Conservation (phyloP, 2,888 invertebrate species). For the Microctonus brassicae region DNA sequence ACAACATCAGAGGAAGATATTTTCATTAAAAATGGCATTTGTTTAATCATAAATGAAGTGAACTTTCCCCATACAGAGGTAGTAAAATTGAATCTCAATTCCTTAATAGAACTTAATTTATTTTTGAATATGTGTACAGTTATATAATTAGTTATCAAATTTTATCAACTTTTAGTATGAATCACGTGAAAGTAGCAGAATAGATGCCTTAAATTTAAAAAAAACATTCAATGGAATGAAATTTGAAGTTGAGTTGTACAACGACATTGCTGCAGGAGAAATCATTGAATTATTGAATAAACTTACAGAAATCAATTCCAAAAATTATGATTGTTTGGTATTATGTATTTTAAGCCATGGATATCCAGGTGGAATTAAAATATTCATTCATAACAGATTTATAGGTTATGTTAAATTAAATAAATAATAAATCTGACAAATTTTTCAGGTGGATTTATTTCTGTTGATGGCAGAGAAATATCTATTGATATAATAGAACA, state of each 20-base stretch:
- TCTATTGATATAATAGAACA: constrained; percentile 15
- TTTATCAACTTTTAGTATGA: constrained; percentile 15
- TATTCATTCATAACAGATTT: neutral
- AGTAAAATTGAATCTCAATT: neutral
- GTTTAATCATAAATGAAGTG: neutral
- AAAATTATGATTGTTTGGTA: constrained; percentile 15
- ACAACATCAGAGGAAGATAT: neutral
- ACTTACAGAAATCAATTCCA: neutral
- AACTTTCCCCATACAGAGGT: neutral
- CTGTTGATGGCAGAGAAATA: constrained; percentile 18
- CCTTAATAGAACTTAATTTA: neutral
- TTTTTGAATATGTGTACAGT: neutral
- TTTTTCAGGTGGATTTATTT: constrained; percentile 18
- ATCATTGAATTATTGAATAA: neutral
- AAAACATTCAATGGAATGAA: constrained; percentile 15
- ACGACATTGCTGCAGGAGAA: neutral
- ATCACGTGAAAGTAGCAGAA: constrained; percentile 7
- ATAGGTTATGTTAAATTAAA: neutral
- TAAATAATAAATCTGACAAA: neutral
- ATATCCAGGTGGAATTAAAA: constrained; percentile 10
- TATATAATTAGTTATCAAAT: too few species aligned
- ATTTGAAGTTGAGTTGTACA: neutral
- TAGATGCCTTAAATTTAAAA: neutral
- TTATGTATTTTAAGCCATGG: constrained; percentile 33
- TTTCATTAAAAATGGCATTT: neutral